Percentiles rank a stretch among this genome's conserved stretches.
Evolutionary conservation across 2,797 vertebrate genomes (phyloP).

Genomic region (Enteromius unitaeniatus): DNA sequence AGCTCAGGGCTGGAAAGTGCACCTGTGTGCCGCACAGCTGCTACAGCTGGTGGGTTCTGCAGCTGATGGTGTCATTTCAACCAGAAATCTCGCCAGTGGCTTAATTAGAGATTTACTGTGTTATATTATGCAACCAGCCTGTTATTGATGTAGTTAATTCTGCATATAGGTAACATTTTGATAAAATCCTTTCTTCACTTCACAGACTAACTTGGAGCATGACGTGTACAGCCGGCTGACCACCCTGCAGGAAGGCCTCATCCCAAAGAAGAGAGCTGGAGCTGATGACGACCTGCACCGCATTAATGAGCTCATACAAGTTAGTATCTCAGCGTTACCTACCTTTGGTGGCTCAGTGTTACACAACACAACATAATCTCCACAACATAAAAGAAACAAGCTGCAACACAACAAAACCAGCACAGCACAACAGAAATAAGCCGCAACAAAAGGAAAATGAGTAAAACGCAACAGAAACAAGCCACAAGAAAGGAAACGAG

Average conservation of each 20-base stretch:
- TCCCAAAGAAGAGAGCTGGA: slow-evolving; percentile 96
- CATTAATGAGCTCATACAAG: slow-evolving; percentile 98
- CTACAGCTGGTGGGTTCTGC: slow-evolving; percentile 89
- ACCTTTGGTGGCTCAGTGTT: neutral
- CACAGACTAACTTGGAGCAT: slow-evolving; percentile 92
- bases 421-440: neutral
- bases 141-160: neutral
- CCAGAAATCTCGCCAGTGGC: neutral
- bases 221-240: slow-evolving; percentile 96
- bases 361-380: neutral
- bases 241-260: slow-evolving; percentile 93
- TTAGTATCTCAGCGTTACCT: slow-evolving; percentile 56
- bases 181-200: slow-evolving; percentile 2
- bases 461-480: too few relatives aligned
- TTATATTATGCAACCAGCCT: neutral
- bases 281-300: slow-evolving; percentile 94
- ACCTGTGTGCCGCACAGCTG: slow-evolving; percentile 96
- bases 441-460: too few relatives aligned
- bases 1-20: slow-evolving; percentile 98
- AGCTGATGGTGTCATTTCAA: neutral
- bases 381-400: neutral
- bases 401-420: neutral
- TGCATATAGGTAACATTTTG: neutral
- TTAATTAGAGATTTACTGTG: neutral
- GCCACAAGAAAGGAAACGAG: too few relatives aligned